Percentiles rank a stretch among this genome's conserved stretches.
Evolutionary conservation across 2,888 invertebrate genomes (phyloP).

Genomic region (Calameuta idolon): DNA sequence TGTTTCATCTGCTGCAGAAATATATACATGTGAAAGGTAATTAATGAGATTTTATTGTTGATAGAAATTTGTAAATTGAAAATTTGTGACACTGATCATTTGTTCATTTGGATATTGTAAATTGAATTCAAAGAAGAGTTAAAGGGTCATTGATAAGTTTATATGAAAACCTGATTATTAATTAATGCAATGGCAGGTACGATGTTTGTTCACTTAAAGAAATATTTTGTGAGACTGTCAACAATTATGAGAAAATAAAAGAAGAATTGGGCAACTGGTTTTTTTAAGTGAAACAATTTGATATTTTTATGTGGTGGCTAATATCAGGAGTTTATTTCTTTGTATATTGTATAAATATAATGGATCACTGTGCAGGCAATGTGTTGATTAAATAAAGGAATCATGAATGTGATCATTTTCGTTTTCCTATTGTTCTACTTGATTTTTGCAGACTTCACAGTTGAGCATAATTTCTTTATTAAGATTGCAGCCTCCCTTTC

Average conservation of each 20-base stretch:
- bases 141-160: background rate
- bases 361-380: background rate
- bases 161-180: background rate
- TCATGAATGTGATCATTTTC: background rate
- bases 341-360: background rate
- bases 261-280: background rate
- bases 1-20: background rate
- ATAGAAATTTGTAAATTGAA: background rate
- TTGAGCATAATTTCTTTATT: slow-evolving; percentile 52
- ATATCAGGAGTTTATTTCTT: background rate
- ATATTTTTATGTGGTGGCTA: background rate
- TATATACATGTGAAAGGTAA: background rate
- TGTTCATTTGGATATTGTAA: background rate
- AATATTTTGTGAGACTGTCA: background rate
- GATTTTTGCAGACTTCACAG: slow-evolving; percentile 32
- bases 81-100: background rate
- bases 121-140: background rate
- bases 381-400: background rate
- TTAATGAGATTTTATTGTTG: background rate
- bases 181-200: background rate
- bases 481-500: slow-evolving; percentile 53
- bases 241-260: background rate
- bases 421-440: slow-evolving; percentile 23
- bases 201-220: background rate
- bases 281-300: background rate